Percentiles rank a stretch among this genome's conserved stretches.
These are phyloP conservation scores for Tetragonula clypearis DNA, from an alignment of 1,140 invertebrate genomes.

Conservation along the genomic window DNA sequence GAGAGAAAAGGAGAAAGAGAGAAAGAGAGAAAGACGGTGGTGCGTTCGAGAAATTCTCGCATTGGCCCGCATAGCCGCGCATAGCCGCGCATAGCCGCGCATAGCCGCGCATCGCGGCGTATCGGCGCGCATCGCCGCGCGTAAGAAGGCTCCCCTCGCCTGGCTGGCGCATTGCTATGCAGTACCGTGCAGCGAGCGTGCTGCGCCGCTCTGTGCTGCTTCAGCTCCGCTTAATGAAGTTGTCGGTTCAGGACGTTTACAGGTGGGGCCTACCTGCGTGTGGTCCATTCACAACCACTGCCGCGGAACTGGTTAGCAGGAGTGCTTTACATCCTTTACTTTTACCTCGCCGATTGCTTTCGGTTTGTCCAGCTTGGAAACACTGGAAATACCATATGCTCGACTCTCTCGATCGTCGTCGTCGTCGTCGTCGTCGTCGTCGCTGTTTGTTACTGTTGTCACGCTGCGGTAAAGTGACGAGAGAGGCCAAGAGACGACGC, in stretches of 20 bases:
- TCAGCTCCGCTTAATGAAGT: conserved; percentile 80
- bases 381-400: neutral
- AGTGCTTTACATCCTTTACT: conserved; percentile 75
- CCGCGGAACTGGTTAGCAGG: conserved; percentile 73
- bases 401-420: neutral
- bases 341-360: conserved; percentile 21
- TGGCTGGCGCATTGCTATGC: conserved; percentile 24
- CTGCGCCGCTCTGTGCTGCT: conserved; percentile 50
- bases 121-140: conserved; percentile 25
- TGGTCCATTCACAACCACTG: conserved; percentile 80
- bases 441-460: neutral
- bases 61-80: conserved; percentile 27
- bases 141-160: conserved; percentile 21
- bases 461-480: neutral
- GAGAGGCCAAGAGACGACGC: neutral
- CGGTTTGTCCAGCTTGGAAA: neutral
- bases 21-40: neutral
- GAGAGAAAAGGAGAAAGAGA: neutral
- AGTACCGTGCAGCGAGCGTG: conserved; percentile 1
- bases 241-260: conserved; percentile 81
- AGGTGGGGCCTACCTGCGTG: conserved; percentile 79
- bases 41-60: conserved; percentile 50
- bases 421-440: neutral
- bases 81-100: conserved; percentile 23
- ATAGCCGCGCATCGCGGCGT: conserved; percentile 15